phyloP scores from a whole-genome alignment of 1,140 invertebrate species.

The Microplitis demolitor region DNA sequence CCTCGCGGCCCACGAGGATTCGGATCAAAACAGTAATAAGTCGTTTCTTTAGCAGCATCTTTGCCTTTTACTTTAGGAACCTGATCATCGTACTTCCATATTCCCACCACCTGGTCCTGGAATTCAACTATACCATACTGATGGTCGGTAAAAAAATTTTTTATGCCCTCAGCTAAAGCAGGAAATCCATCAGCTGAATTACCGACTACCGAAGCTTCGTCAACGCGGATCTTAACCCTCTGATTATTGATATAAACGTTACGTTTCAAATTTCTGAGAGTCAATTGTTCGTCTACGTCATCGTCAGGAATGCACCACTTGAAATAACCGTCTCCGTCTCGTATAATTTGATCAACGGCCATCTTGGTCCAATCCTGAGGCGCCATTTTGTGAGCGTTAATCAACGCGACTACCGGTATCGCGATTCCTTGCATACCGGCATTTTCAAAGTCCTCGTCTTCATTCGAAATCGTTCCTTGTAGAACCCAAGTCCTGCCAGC shows the following conservation, averaged over 20 bases:
- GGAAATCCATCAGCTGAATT: constrained; percentile 12
- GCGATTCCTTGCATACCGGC: constrained; percentile 46
- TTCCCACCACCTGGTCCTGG: constrained; percentile 34
- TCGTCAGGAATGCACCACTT: constrained; percentile 41
- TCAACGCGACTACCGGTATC: constrained; percentile 42
- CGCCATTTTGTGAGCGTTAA: constrained; percentile 37
- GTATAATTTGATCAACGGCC: constrained; percentile 37
- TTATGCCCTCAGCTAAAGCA: constrained; percentile 35
- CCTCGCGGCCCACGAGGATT: constrained; percentile 39
- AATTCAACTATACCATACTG: constrained; percentile 45
- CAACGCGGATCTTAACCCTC: constrained; percentile 41
- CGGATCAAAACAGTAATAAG: constrained; percentile 48
- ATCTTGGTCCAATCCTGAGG: constrained; percentile 42
- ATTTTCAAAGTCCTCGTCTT: constrained; percentile 44
- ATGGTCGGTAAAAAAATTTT: constrained; percentile 42
- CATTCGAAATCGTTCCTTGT: constrained; percentile 40
- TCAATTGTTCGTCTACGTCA: constrained; percentile 32
- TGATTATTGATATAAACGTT: constrained; percentile 46
- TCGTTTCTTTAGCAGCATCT: constrained; percentile 17
- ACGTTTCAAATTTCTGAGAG: constrained; percentile 38
- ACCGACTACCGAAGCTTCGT: constrained; percentile 42
- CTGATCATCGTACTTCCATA: constrained; percentile 47
- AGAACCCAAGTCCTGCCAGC: constrained; percentile 49
- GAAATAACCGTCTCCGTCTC: constrained; percentile 48
- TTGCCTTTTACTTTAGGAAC: background rate